A percentile compares a stretch with the other conserved stretches of the same genome.
Conservation (phyloP, 2,797 vertebrate genomes). For the Argya squamiceps region DNA sequence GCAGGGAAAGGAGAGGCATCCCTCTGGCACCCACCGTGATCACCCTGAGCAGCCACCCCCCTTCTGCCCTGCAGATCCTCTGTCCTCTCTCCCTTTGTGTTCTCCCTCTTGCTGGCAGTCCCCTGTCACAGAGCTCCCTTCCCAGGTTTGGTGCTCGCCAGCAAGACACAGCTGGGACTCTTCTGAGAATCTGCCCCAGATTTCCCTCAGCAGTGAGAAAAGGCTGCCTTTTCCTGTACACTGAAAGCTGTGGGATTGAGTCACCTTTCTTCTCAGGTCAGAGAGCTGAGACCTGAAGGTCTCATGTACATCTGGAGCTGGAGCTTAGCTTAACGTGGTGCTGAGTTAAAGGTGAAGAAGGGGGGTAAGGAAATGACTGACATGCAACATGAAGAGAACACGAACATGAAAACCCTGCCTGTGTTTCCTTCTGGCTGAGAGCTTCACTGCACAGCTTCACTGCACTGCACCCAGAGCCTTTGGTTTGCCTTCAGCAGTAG, state of each 20-base stretch:
- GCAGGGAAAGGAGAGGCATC: background rate
- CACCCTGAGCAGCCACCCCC: accelerated
- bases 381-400: background rate
- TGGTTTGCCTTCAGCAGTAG: background rate
- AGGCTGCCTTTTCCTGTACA: background rate
- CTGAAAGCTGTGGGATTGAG: background rate
- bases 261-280: background rate
- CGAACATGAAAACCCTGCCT: background rate
- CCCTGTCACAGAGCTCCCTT: background rate
- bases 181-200: background rate
- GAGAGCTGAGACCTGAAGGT: background rate
- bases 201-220: background rate
- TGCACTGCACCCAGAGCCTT: background rate
- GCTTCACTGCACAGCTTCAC: background rate
- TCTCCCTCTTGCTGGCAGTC: background rate
- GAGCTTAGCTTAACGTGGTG: background rate
- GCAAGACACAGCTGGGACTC: background rate
- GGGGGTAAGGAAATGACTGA: background rate
- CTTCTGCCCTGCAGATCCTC: background rate
- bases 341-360: background rate
- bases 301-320: accelerated
- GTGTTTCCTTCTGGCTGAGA: background rate
- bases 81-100: background rate
- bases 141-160: background rate
- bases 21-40: background rate